phyloP scores from a whole-genome alignment of 2,888 invertebrate species.

The Lydus trimaculatus region DNA sequence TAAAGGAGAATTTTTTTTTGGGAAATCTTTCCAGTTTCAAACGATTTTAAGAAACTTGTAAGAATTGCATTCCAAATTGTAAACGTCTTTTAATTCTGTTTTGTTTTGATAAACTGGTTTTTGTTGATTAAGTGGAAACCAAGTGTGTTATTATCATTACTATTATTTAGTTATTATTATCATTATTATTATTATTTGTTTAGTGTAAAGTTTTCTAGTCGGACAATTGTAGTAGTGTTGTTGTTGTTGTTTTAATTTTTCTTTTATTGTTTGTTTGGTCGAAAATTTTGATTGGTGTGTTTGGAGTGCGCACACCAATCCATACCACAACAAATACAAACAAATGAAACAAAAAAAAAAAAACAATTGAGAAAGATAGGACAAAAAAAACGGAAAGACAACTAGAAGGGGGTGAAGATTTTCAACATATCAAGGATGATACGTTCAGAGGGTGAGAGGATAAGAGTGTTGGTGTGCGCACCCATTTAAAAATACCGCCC shows the following conservation, averaged over 20 bases:
- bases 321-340: not conserved
- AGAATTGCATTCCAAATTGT: constrained; percentile 30
- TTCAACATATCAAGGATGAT: constrained; percentile 15
- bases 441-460: constrained; percentile 36
- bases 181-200: constrained; percentile 12
- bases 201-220: constrained; percentile 30
- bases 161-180: not conserved
- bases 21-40: not conserved
- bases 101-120: constrained; percentile 9
- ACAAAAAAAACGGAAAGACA: too few relatives aligned
- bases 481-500: constrained; percentile 44
- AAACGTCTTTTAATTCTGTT: constrained; percentile 19
- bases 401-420: constrained; percentile 11
- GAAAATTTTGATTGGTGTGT: constrained; percentile 49
- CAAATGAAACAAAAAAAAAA: not conserved
- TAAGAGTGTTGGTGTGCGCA: constrained; percentile 58
- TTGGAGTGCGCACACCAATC: constrained; percentile 52
- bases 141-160: not conserved
- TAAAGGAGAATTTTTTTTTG: too few relatives aligned
- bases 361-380: not conserved
- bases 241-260: constrained; percentile 30
- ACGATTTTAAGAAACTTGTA: constrained; percentile 10
- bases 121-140: not conserved
- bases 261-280: constrained; percentile 29
- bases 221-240: constrained; percentile 21